phyloP scores from a whole-genome alignment of 1,140 invertebrate genomes.

The Thalassaphorura encarpata region DNA sequence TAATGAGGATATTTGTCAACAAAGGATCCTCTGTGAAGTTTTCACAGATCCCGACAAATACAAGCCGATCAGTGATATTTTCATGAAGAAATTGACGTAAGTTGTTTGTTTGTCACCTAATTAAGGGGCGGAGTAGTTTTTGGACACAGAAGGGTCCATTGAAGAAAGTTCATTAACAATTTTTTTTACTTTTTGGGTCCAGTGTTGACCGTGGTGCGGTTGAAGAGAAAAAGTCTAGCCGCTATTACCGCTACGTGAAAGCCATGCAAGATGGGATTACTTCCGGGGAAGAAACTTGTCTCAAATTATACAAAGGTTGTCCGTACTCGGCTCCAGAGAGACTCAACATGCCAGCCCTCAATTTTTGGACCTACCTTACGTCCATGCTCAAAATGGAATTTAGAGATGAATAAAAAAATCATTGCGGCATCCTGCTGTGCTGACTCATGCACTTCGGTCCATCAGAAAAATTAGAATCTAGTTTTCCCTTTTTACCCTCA shows the following conservation, averaged over 20 bases:
- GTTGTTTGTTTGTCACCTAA: too few relatives aligned
- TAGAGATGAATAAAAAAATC: slow-evolving; percentile 28
- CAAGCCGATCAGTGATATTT: slow-evolving; percentile 34
- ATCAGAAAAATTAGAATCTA: slow-evolving; percentile 1
- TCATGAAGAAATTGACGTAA: slow-evolving; percentile 34
- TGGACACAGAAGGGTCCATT: not conserved
- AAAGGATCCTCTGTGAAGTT: slow-evolving; percentile 35
- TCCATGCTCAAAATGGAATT: slow-evolving; percentile 30
- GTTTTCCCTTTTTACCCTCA: not conserved
- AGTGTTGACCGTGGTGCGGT: slow-evolving; percentile 31
- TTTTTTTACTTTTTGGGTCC: not conserved
- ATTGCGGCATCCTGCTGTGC: not conserved
- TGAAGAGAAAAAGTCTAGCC: slow-evolving; percentile 22
- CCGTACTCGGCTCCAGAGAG: slow-evolving; percentile 30
- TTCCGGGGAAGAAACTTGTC: slow-evolving; percentile 23
- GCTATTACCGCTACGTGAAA: slow-evolving; percentile 31
- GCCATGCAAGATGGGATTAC: slow-evolving; percentile 31
- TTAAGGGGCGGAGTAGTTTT: not conserved
- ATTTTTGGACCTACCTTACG: slow-evolving; percentile 32
- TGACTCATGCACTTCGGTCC: not conserved
- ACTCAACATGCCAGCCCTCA: slow-evolving; percentile 29
- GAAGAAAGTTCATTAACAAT: not conserved
- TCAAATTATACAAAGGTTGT: slow-evolving; percentile 21
- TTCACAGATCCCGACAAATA: slow-evolving; percentile 34
- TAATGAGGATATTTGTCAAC: slow-evolving; percentile 34